phyloP scores from a whole-genome alignment of 2,888 invertebrate genomes.

The Hypomecis punctinalis region DNA sequence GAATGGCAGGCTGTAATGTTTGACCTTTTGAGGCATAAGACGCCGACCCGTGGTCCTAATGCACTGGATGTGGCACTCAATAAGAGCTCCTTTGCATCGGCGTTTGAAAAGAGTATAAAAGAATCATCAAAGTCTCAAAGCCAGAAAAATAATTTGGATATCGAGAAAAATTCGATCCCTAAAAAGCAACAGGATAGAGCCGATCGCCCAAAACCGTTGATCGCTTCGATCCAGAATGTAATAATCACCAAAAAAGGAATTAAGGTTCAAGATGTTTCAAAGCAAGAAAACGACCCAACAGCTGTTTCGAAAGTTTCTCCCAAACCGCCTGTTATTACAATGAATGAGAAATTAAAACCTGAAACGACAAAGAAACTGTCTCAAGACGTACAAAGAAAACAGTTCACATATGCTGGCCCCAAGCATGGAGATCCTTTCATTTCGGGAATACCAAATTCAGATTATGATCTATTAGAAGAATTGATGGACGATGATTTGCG shows the following conservation, averaged over 20 bases:
- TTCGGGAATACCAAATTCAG: slow-evolving; percentile 69
- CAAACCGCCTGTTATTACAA: slow-evolving; percentile 18
- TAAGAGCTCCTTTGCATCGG: slow-evolving; percentile 54
- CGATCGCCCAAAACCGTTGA: slow-evolving; percentile 3
- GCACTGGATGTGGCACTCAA: slow-evolving; percentile 68
- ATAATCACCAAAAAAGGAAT: slow-evolving; percentile 16
- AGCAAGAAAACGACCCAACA: slow-evolving; percentile 2
- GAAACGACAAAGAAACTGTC: slow-evolving; percentile 24
- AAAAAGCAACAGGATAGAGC: slow-evolving; percentile 7
- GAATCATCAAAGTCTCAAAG: slow-evolving; percentile 38
- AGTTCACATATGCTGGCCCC: slow-evolving; percentile 42
- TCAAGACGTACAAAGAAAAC: slow-evolving; percentile 46
- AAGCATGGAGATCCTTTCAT: slow-evolving; percentile 65
- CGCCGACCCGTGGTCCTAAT: slow-evolving; percentile 69
- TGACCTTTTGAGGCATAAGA: slow-evolving; percentile 69
- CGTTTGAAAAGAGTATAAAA: slow-evolving; percentile 46
- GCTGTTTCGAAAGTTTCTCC: slow-evolving; percentile 17
- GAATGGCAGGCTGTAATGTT: slow-evolving; percentile 74
- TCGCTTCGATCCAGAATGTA: slow-evolving; percentile 10
- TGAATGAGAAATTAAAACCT: slow-evolving; percentile 3
- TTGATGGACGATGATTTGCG: slow-evolving; percentile 75
- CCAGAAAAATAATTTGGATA: neutral
- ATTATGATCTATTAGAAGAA: slow-evolving; percentile 77
- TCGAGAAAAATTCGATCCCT: neutral
- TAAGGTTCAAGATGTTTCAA: slow-evolving; percentile 2